Evolutionary conservation across 2,113 vertebrate species (phyloP).

Genomic region (Sphyrna mokarran): DNA sequence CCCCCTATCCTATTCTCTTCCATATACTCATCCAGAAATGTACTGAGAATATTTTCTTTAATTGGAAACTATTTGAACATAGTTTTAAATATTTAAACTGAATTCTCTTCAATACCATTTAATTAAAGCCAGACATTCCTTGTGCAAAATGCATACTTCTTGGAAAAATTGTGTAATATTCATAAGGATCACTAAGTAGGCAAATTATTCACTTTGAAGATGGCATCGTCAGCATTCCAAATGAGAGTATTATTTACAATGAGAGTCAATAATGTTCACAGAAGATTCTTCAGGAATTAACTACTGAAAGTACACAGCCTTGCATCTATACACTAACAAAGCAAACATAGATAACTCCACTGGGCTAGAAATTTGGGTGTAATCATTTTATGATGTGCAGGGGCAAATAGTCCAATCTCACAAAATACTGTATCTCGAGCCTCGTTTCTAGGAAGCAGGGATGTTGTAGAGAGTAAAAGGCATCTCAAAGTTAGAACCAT

Average conservation of each 20-base stretch:
- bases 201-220: neutral
- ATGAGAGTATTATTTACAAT: neutral
- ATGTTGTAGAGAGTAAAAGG: neutral
- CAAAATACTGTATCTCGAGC: neutral
- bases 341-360: neutral
- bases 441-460: neutral
- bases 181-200: neutral
- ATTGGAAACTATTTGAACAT: neutral
- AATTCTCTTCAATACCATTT: neutral
- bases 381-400: neutral
- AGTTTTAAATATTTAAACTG: neutral
- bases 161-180: neutral
- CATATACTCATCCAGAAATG: too few species aligned
- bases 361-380: neutral
- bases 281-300: neutral
- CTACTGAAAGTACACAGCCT: neutral
- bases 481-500: neutral
- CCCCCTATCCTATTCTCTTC: too few species aligned
- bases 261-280: neutral
- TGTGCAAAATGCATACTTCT: neutral
- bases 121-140: neutral
- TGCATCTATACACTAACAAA: neutral
- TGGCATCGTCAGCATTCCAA: neutral
- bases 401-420: neutral
- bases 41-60: neutral